Evolutionary conservation across 2,113 vertebrate species (phyloP), one percentile per base, ranked within the genome.

Genomic region (Oenanthe oenanthe): DNA sequence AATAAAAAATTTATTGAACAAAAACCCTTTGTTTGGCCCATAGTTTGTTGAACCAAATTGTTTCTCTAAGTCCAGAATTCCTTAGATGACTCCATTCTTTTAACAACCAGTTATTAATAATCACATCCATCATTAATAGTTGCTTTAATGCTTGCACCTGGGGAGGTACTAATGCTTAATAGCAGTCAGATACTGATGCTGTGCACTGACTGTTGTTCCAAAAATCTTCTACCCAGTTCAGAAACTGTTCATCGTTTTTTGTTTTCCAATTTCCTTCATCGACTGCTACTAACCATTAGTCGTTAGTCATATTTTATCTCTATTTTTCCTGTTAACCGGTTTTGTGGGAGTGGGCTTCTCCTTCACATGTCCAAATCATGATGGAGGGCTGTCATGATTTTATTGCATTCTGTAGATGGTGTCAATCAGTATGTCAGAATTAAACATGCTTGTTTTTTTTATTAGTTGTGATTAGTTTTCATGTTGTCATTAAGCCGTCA

Each of bases 401-500:
- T 98, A 98, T 98, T 96, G 97, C 97, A 98, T 99, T 98, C 98
- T 98, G 98, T 98, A 99, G 98, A 98, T 97, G 98, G 98, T 98
- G 97, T 97, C 98, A 34, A 98, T 97, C 97, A 98, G 97, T 98
- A 98, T 97, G 98, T 98, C 98, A 98, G 93, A 98, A 98, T 98
- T 98, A 98, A 98, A 98, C 98, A 98, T 98, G 98, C 98, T 97
- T 98, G 97, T 97, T 98, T 98, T 98, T 98, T 98, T 99, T 97
- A 98, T 99, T 99, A 99, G 98, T 98, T 98, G 98, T 98, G 97
- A 98, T 98, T 98, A 98, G 98, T 98, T 99, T 99, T 99, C 99
- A 99, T 99, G 99, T 99, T 99, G 99, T 99, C 99, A 99, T 99
- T 99, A 99, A 99, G 98, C 99, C 98, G 99, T 99, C 99, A 99